Conservation (phyloP, 2,888 invertebrate species). For the Syrista parreyssii region DNA sequence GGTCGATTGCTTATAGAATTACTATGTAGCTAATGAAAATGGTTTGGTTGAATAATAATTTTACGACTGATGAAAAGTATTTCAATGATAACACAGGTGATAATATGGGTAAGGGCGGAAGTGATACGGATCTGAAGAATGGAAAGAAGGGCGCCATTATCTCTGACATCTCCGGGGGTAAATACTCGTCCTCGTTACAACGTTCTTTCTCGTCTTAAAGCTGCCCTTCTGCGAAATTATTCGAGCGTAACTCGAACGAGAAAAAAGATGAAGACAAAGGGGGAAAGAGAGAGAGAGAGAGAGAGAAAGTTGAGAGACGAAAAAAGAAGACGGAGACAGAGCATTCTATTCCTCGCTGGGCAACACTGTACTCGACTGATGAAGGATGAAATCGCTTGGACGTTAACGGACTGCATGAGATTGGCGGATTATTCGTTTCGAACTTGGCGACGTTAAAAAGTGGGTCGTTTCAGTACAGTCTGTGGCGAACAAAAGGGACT, state of each 20-base stretch:
- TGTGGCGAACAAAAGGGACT: neutral
- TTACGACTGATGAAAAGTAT: neutral
- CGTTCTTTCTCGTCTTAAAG: slow-evolving; percentile 23
- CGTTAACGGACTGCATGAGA: neutral
- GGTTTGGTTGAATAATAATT: neutral
- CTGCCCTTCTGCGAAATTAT: neutral
- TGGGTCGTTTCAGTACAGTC: neutral
- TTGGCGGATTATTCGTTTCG: neutral
- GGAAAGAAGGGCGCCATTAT: slow-evolving; percentile 38
- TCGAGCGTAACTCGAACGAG: neutral
- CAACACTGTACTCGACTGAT: neutral
- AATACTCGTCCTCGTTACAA: slow-evolving; percentile 34
- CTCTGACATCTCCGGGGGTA: slow-evolving; percentile 37
- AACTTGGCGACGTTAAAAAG: neutral
- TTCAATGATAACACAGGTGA: neutral
- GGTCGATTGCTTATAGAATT: neutral
- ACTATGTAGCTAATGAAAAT: neutral
- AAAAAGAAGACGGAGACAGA: neutral
- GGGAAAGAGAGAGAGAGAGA: neutral
- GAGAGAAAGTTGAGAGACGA: neutral
- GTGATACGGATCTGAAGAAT: slow-evolving; percentile 38
- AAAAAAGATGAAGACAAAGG: neutral
- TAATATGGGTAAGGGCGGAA: slow-evolving; percentile 20
- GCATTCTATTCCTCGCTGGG: neutral
- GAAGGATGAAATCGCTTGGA: neutral